Evolutionary conservation across 1,140 invertebrate genomes (phyloP).

Genomic region (Dryas iulia): DNA sequence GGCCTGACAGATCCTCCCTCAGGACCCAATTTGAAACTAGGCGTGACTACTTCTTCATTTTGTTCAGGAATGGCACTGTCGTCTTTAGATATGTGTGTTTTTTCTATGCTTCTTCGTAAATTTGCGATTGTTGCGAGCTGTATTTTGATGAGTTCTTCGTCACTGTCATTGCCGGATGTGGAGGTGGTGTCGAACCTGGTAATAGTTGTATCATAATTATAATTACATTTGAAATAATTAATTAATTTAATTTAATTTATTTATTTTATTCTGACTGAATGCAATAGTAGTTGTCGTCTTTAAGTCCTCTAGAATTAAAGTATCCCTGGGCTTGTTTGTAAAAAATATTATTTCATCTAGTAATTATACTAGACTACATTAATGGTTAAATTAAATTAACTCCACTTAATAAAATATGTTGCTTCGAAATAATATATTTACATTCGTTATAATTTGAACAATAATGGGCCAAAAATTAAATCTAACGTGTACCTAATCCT

Average conservation of each 20-base stretch:
- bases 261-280: too few species aligned
- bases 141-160: slow-evolving; percentile 69
- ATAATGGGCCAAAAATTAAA: too few species aligned
- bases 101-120: slow-evolving; percentile 73
- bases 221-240: background rate
- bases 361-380: too few species aligned
- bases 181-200: slow-evolving; percentile 74
- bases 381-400: too few species aligned
- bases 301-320: too few species aligned
- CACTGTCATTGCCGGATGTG: slow-evolving; percentile 78
- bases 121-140: slow-evolving; percentile 60
- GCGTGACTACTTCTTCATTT: slow-evolving; percentile 67
- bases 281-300: too few species aligned
- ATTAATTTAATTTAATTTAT: background rate
- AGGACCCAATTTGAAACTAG: slow-evolving; percentile 83
- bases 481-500: too few species aligned
- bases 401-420: too few species aligned
- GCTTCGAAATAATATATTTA: too few species aligned
- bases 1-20: slow-evolving; percentile 72
- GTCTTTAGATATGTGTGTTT: slow-evolving; percentile 73
- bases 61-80: slow-evolving; percentile 73
- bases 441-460: too few species aligned
- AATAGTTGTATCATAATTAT: background rate
- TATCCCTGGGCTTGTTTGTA: too few species aligned
- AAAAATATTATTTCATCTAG: too few species aligned